phyloP scores from a whole-genome alignment of 2,113 vertebrate genomes.

The Mustela nigripes region DNA sequence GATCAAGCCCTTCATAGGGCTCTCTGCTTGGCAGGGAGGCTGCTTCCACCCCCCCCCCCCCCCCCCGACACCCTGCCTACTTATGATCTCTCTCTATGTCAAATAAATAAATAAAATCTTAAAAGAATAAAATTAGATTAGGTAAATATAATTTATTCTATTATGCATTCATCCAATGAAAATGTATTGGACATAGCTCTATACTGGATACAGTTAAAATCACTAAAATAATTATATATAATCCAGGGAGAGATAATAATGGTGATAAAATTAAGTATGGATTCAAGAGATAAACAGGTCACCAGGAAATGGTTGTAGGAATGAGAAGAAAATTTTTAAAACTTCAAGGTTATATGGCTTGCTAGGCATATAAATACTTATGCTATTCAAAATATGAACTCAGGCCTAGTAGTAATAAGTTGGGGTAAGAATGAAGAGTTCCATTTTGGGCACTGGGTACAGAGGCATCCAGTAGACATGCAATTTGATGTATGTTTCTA shows the following conservation, averaged over 20 bases:
- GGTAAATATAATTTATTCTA: neutral
- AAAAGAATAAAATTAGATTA: neutral
- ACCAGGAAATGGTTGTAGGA: neutral
- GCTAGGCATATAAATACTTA: neutral
- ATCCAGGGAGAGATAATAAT: neutral
- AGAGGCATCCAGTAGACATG: neutral
- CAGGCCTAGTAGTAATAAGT: neutral
- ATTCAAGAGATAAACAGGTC: neutral
- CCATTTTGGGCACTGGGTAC: neutral
- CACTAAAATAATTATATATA: neutral
- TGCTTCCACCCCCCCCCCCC: too few relatives aligned
- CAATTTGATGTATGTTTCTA: neutral
- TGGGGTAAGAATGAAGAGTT: neutral
- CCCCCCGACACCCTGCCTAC: too few relatives aligned
- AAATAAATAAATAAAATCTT: too few relatives aligned
- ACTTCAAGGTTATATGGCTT: neutral
- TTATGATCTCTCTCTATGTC: too few relatives aligned
- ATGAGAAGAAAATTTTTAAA: neutral
- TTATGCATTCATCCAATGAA: neutral
- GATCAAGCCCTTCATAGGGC: too few relatives aligned
- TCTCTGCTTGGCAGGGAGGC: too few relatives aligned
- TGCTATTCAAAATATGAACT: neutral
- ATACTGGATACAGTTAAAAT: neutral
- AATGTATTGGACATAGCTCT: neutral
- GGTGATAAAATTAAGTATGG: neutral